Percentiles rank a stretch among this genome's conserved stretches.
phyloP scores from a whole-genome alignment of 2,888 invertebrate genomes.

The Rotaria macrura region DNA sequence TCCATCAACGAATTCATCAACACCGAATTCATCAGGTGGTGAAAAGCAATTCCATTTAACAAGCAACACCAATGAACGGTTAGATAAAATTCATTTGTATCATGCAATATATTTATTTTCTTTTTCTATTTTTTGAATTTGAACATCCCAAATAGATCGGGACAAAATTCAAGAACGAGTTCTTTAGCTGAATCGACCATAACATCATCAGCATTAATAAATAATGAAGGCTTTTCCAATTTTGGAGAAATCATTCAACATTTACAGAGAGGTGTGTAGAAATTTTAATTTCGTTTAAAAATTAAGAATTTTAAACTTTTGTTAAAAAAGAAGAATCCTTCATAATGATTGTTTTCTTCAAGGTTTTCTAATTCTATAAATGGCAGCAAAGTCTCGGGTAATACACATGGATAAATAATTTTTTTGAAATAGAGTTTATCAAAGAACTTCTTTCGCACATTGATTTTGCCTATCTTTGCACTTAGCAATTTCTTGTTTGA shows the following conservation, averaged over 20 bases:
- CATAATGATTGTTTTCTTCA: neutral
- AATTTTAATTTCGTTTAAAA: neutral
- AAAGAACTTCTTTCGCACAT: neutral
- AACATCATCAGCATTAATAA: neutral
- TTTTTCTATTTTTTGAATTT: too few relatives aligned
- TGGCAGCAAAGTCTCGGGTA: neutral
- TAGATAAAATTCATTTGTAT: neutral
- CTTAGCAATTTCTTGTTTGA: too few relatives aligned
- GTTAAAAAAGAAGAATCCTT: neutral
- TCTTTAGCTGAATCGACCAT: neutral
- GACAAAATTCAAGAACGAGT: slow-evolving; percentile 1
- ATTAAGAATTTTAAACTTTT: neutral
- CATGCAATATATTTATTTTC: neutral
- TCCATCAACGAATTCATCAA: neutral
- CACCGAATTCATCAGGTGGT: neutral
- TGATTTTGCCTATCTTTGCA: too few relatives aligned
- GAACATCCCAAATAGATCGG: too few relatives aligned
- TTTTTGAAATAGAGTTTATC: neutral
- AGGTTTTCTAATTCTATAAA: neutral
- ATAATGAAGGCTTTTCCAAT: neutral
- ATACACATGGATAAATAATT: neutral
- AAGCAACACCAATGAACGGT: neutral
- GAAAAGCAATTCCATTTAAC: neutral
- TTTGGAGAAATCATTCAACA: neutral
- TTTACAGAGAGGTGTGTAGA: neutral